These are phyloP conservation scores for Nipponia nippon DNA, from an alignment of 2,113 vertebrate genomes.

Conservation along the genomic window DNA sequence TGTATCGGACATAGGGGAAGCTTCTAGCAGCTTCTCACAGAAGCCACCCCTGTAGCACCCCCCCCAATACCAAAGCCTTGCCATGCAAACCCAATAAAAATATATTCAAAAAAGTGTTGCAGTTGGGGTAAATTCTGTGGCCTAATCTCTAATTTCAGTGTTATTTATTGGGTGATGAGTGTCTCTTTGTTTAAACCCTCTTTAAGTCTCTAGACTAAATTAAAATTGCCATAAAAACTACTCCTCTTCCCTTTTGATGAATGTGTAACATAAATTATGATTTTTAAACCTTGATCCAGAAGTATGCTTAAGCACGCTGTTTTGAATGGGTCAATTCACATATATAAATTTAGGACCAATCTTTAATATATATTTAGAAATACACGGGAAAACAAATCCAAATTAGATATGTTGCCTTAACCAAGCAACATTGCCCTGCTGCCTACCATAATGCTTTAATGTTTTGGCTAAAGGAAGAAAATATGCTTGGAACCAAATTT, in stretches of 20 bases:
- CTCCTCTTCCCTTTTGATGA: neutral
- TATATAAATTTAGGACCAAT: neutral
- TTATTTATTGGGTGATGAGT: neutral
- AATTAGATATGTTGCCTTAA: neutral
- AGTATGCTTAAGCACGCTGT: neutral
- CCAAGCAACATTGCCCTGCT: neutral
- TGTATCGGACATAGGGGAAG: neutral
- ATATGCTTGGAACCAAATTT: neutral
- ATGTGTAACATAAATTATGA: neutral
- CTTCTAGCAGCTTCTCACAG: neutral
- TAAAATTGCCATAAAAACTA: neutral
- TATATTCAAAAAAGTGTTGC: neutral
- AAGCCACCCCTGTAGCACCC: neutral
- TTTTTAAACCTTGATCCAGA: neutral
- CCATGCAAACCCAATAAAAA: neutral
- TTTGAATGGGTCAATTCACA: neutral
- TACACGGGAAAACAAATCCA: neutral
- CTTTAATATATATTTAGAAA: neutral
- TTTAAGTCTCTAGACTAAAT: neutral
- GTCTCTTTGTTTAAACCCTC: neutral
- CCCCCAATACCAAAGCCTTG: neutral
- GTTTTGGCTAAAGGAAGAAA: neutral
- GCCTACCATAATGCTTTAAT: neutral
- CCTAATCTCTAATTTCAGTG: neutral
- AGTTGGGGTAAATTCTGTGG: neutral